Evolutionary conservation across 2,888 invertebrate genomes (phyloP).

Genomic region (Caenorhabditis afra): DNA sequence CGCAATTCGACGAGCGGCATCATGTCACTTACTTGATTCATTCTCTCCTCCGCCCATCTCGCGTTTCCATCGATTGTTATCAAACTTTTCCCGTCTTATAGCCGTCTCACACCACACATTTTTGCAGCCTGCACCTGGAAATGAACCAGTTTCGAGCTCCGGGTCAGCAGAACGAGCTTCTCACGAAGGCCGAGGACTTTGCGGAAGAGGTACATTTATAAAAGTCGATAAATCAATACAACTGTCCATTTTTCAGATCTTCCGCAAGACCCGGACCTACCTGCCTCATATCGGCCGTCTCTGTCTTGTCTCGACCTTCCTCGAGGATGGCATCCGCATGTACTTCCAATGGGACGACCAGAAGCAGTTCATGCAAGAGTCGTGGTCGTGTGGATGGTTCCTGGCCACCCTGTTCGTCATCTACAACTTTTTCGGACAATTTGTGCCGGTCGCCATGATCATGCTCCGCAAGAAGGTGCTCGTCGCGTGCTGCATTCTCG

Average conservation of each 20-base stretch:
- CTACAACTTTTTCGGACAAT: conserved; percentile 94
- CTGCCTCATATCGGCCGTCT: conserved; percentile 95
- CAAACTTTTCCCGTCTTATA: conserved; percentile 15
- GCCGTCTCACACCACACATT: conserved; percentile 6
- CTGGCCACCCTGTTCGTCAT: conserved; percentile 95
- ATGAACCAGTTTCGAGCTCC: conserved; percentile 73
- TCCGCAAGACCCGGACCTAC: conserved; percentile 83
- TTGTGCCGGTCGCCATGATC: conserved; percentile 97
- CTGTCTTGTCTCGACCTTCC: conserved; percentile 97
- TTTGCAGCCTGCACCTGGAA: conserved; percentile 23
- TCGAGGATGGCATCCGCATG: conserved; percentile 99
- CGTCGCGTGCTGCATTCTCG: conserved; percentile 88
- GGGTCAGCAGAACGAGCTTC: conserved; percentile 67
- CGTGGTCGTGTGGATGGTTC: conserved; percentile 91
- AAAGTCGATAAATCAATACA: neutral
- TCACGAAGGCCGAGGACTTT: conserved; percentile 75
- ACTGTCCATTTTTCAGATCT: conserved; percentile 70
- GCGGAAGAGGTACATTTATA: conserved; percentile 76
- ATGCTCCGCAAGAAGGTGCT: conserved; percentile 90
- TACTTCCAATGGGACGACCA: conserved; percentile 88
- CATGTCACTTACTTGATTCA: conserved; percentile 24
- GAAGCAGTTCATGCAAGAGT: conserved; percentile 81
- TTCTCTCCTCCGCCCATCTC: conserved; percentile 8
- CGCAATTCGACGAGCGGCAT: neutral
- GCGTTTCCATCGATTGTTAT: conserved; percentile 25